Base-by-base conservation (phyloP, 2,888 invertebrate genomes). In the Lasioglossum leucozonium region DNA sequence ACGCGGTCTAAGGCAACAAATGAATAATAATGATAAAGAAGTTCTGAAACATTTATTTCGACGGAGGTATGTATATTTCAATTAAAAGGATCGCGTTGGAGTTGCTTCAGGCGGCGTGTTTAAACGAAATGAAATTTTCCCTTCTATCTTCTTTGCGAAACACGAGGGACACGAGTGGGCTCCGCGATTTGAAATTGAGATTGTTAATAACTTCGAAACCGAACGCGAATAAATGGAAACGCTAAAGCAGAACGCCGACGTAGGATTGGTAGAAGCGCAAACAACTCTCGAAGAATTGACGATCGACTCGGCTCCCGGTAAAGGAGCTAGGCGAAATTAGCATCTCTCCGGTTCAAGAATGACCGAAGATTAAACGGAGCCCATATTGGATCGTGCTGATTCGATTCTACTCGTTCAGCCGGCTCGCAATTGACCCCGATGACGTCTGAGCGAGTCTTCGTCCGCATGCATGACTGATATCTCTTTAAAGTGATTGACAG, bases 311-410 rank as follows among this genome's bases (percentile, higher is more conserved):
- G 34, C n/a, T 37, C 34, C n/a, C 69, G 69, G 55, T 30, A 77
- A 77, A 40, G 55, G 47, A 42, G 22, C 16, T 16, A 34, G 34
- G 30, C 34, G 78, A 75, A 75, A 84, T 82, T 78, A 82, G 78
- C 84, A 71, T 82, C 47, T 5, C 55, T 26, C 58, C 44, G 40
- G 22, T 16, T 6, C 62, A 37, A 18, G 71, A 74, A 77, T 73
- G 79, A 69, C 62, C 42, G 51, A 77, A 75, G 78, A 76, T 77
- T 40, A 77, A 81, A 81, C 82, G 75, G 74, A 80, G 77, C 77
- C 77, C 91, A 91, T 92, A 92, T 93, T 92, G 92, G 90, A 91
- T 92, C 91, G 92, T 90, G 92, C 92, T 93, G 93, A 93, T 94
- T 93, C 91, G 92, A 92, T 93, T 92, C 89, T 85, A 86, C 89